Percentiles rank a stretch among this genome's conserved stretches.
Conservation (phyloP, 2,113 vertebrate species). For the Dromas ardeola region DNA sequence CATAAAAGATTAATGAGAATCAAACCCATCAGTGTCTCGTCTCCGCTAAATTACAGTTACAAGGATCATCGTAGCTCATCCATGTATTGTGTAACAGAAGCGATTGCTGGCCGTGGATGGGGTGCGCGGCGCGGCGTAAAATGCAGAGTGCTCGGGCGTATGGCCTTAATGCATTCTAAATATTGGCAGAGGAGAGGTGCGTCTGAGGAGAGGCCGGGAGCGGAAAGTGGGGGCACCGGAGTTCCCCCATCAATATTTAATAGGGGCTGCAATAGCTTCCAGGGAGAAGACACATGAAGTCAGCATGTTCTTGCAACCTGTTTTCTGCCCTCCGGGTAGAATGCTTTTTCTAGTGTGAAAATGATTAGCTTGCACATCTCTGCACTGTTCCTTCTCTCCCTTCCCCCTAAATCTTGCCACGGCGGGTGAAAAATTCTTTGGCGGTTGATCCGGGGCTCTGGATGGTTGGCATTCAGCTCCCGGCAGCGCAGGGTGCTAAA, state of each 20-base stretch:
- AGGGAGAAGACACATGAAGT: background rate
- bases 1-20: constrained; percentile 70
- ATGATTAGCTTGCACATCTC: background rate
- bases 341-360: background rate
- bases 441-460: accelerated
- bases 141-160: background rate
- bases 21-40: constrained; percentile 34
- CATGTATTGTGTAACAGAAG: background rate
- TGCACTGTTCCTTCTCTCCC: background rate
- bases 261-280: background rate
- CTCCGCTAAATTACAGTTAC: constrained; percentile 29
- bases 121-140: background rate
- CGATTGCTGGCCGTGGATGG: background rate
- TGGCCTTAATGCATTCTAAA: background rate
- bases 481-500: accelerated
- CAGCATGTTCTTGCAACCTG: background rate
- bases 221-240: background rate
- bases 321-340: background rate
- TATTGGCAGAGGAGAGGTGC: background rate
- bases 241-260: constrained; percentile 56
- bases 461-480: background rate
- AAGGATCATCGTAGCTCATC: constrained; percentile 29
- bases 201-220: background rate
- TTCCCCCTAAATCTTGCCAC: background rate
- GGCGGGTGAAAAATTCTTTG: background rate